Base-by-base conservation (phyloP, 2,888 invertebrate species). In the Torymus auratus region DNA sequence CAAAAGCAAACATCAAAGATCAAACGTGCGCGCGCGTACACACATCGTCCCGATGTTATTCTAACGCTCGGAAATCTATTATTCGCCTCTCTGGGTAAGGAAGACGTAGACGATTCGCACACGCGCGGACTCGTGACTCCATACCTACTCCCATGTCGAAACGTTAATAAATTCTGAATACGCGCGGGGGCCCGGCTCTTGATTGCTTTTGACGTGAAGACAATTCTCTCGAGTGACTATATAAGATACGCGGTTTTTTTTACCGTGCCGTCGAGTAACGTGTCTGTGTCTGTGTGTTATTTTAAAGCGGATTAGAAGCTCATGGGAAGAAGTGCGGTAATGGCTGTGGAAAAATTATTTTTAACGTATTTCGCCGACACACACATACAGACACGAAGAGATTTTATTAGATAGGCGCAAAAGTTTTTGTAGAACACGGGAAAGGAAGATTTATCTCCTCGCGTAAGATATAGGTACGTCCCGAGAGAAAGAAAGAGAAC, bases 151-250 rank as follows among this genome's bases (percentile, higher is more conserved):
- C 15, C 72, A 73, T 77, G 80, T 76, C 72, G 71, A 77, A 77
- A 77, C 64, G 76, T 77, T 86, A 87, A 88, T 86, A 88, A 88
- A 88, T 86, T 87, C 84, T 84, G 84, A 87, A 86, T 85, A 85
- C 85, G 77, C 85, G 69, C 80, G 80, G 76, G 76, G 83, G 83
- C 83, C 80, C 84, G 83, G 75, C 84, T 41, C 41, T 85, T 85
- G 87, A 86, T 86, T 84, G 78, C 83, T 83, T 83, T 83, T 86
- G 87, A 87, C 87, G 84, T 83, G 86, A 86, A 88, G 87, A 88
- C 88, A 88, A 88, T 88, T 81, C 85, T 86, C 72, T 86, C 72
- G 82, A 85, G 85, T 87, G 88, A 88, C 17, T 60, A 28, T 20
- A 41, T 60, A 76, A 58, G 58, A 58, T 64, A 53, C 64, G 41